phyloP scores from a whole-genome alignment of 2,888 invertebrate genomes.

The Hipparchia sbordonii region DNA sequence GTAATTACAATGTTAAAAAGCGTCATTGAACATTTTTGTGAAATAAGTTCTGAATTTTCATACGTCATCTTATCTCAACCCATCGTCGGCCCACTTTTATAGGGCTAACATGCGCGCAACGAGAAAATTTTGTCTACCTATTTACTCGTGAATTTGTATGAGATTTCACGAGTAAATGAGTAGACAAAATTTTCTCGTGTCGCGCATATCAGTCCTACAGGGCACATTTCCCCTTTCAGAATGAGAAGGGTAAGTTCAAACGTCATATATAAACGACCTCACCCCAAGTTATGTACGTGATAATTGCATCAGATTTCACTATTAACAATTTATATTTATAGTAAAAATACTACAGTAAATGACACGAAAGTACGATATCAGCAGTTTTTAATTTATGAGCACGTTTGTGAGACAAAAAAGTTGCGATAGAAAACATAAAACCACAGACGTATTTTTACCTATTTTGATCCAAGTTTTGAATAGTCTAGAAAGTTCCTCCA shows the following conservation, averaged over 20 bases:
- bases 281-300: neutral
- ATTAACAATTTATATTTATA: neutral
- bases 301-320: neutral
- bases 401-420: neutral
- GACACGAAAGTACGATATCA: neutral
- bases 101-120: too few species aligned
- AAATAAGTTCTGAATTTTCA: too few species aligned
- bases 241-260: neutral
- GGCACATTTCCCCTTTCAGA: too few species aligned
- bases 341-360: neutral
- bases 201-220: too few species aligned
- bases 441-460: constrained; percentile 12
- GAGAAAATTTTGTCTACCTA: too few species aligned
- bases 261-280: neutral
- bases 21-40: too few species aligned
- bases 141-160: too few species aligned
- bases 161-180: too few species aligned
- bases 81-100: too few species aligned
- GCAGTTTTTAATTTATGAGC: neutral
- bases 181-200: too few species aligned
- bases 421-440: neutral
- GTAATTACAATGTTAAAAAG: neutral
- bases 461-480: constrained; percentile 13
- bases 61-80: too few species aligned
- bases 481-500: constrained; percentile 15